phyloP scores from a whole-genome alignment of 2,113 vertebrate genomes.

The Caloenas nicobarica region DNA sequence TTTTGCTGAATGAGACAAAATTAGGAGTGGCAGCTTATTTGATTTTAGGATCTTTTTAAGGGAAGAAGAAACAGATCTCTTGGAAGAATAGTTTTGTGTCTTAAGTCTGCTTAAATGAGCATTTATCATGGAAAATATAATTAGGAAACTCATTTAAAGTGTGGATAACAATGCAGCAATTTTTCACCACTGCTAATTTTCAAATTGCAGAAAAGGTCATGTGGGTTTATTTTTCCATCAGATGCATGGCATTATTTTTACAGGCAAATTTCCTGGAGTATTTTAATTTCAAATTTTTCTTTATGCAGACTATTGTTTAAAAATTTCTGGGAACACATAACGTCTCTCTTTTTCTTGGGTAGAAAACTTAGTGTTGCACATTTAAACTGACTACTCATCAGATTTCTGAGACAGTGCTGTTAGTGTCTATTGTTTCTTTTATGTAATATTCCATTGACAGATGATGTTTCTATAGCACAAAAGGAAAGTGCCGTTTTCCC shows the following conservation, averaged over 20 bases:
- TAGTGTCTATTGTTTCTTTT: background rate
- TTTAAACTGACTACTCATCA: background rate
- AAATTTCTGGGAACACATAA: background rate
- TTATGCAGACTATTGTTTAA: background rate
- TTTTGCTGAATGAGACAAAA: background rate
- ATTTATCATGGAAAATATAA: background rate
- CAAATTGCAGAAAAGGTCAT: background rate
- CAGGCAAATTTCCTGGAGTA: background rate
- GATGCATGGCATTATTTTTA: background rate
- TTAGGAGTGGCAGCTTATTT: background rate
- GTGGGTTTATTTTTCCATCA: background rate
- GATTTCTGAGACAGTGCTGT: background rate
- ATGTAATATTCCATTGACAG: background rate
- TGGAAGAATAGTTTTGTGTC: background rate
- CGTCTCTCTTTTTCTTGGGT: background rate
- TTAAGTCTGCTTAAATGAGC: background rate
- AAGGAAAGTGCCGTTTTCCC: background rate
- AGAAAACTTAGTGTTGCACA: background rate
- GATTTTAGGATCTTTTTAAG: background rate
- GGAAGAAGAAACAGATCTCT: background rate
- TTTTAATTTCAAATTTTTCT: background rate
- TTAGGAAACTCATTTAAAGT: background rate
- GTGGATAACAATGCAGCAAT: background rate
- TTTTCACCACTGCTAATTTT: background rate
- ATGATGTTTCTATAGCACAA: background rate